Evolutionary conservation across 2,113 vertebrate species (phyloP).

Genomic region (Riparia riparia): DNA sequence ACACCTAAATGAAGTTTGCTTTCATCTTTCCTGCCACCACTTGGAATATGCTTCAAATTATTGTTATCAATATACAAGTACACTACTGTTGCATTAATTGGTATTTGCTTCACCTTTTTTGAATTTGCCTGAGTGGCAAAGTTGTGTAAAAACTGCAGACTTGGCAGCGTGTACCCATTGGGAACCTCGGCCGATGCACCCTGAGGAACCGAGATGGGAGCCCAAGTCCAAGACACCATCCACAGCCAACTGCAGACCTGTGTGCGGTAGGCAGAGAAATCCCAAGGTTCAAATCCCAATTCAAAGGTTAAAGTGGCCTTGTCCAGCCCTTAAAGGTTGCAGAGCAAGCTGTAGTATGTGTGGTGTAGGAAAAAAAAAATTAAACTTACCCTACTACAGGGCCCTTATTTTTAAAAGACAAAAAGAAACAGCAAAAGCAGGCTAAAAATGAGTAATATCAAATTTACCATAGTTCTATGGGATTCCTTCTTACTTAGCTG

Average conservation of each 20-base stretch:
- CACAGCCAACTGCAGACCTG: not conserved
- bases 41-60: not conserved
- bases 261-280: not conserved
- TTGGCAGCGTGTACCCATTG: not conserved
- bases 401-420: not conserved
- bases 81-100: not conserved
- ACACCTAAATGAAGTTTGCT: not conserved
- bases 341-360: not conserved
- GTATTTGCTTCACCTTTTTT: not conserved
- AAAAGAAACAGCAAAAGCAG: not conserved
- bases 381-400: not conserved
- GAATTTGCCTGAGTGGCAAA: not conserved
- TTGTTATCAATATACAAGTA: not conserved
- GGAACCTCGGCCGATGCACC: not conserved
- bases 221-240: not conserved
- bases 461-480: not conserved
- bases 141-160: not conserved
- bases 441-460: not conserved
- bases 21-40: not conserved
- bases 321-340: not conserved
- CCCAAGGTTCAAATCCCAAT: too few species aligned
- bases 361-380: not conserved
- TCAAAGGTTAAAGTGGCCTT: not conserved
- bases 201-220: not conserved
- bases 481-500: conserved; percentile 4